A percentile compares a stretch with the other conserved stretches of the same genome.
These are phyloP conservation scores for Gadus chalcogrammus DNA, from an alignment of 2,113 vertebrate genomes.

Conservation along the genomic window DNA sequence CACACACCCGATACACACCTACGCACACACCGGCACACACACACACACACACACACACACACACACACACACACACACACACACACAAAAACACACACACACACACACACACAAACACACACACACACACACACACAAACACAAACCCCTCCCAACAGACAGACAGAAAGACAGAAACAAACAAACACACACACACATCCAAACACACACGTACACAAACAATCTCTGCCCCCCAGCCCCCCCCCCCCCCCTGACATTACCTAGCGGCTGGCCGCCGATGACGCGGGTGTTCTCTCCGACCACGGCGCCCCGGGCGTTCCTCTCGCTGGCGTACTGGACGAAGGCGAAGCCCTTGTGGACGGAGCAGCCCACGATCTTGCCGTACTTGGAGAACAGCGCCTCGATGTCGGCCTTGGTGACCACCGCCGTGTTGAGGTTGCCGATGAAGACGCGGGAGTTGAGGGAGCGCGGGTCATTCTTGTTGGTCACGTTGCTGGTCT, in stretches of 20 bases:
- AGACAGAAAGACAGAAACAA: too few relatives aligned
- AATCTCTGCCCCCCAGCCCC: too few relatives aligned
- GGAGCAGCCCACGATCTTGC: constrained; percentile 94
- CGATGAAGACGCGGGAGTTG: constrained; percentile 96
- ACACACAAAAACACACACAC: background rate
- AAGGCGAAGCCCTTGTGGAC: constrained; percentile 96
- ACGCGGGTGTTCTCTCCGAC: constrained; percentile 86
- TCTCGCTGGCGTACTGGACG: constrained; percentile 93
- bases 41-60: too few relatives aligned
- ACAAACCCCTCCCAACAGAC: background rate
- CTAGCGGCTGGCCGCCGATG: constrained; percentile 90
- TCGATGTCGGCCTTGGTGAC: constrained; percentile 95
- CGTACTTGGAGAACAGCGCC: constrained; percentile 95
- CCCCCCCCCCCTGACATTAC: constrained; percentile 58
- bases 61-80: background rate
- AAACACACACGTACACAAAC: too few relatives aligned
- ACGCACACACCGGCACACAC: too few relatives aligned
- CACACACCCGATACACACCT: too few relatives aligned
- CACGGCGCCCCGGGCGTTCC: constrained; percentile 86
- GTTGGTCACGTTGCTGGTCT: constrained; percentile 97
- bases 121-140: too few relatives aligned
- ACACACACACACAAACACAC: too few relatives aligned
- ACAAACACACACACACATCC: too few relatives aligned
- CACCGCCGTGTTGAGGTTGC: constrained; percentile 94
- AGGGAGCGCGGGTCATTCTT: constrained; percentile 95